Evolutionary conservation across 2,888 invertebrate genomes (phyloP).

Genomic region (Busseola fusca): DNA sequence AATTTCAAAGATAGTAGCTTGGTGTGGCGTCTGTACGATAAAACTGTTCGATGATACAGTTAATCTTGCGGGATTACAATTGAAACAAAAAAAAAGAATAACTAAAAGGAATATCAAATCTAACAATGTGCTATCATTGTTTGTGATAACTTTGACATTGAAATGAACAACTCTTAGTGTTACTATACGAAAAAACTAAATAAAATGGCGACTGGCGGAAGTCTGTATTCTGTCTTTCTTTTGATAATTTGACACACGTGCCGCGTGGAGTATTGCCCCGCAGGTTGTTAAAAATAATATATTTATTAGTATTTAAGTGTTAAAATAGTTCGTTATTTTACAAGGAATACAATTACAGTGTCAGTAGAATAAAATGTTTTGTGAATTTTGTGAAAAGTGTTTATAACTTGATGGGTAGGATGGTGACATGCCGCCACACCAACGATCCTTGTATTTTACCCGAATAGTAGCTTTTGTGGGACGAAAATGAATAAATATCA

Average conservation of each 20-base stretch:
- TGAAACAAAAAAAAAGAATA: neutral
- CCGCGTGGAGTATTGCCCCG: constrained; percentile 88
- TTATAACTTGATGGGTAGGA: constrained; percentile 58
- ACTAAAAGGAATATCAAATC: neutral
- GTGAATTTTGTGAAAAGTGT: constrained; percentile 76
- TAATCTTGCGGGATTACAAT: too few relatives aligned
- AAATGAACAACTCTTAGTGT: constrained; percentile 55
- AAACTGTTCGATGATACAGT: too few relatives aligned
- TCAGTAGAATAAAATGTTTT: constrained; percentile 65
- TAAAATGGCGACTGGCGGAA: constrained; percentile 83
- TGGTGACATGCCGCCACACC: constrained; percentile 75
- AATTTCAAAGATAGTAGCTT: too few relatives aligned
- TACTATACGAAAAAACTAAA: constrained; percentile 71
- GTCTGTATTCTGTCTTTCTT: constrained; percentile 82
- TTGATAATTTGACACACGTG: constrained; percentile 88
- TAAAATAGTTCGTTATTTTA: constrained; percentile 63
- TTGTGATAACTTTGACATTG: neutral
- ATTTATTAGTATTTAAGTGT: constrained; percentile 71
- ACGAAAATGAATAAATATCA: neutral
- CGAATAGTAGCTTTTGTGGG: constrained; percentile 19
- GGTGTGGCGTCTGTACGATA: too few relatives aligned
- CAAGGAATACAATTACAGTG: constrained; percentile 68
- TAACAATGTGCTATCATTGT: neutral
- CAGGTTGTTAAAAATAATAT: constrained; percentile 82
- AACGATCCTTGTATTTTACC: constrained; percentile 57